Evolutionary conservation across 2,888 invertebrate species (phyloP).

Genomic region (Orthonychiurus folsomi): DNA sequence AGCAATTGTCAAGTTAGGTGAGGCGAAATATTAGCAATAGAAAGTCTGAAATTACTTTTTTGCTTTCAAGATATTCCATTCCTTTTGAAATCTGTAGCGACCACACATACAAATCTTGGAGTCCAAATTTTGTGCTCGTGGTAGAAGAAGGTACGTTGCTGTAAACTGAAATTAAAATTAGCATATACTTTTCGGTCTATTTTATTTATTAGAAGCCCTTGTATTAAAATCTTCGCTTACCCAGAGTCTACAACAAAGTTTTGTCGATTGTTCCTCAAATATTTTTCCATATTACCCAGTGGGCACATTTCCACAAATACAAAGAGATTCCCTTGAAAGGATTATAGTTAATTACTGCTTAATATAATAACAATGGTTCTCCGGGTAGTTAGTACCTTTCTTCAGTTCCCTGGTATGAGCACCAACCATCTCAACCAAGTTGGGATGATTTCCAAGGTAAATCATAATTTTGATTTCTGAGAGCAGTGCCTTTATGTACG

Average conservation of each 20-base stretch:
- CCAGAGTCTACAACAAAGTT: background rate
- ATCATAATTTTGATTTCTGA: conserved; percentile 3
- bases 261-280: background rate
- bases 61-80: background rate
- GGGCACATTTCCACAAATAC: conserved; percentile 6
- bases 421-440: conserved; percentile 6
- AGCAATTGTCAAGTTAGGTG: too few relatives aligned
- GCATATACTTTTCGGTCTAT: background rate
- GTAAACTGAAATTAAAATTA: background rate
- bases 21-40: background rate
- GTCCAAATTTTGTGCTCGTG: background rate
- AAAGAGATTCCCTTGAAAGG: background rate
- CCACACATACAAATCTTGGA: background rate
- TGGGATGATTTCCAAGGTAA: background rate
- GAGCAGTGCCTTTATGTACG: background rate
- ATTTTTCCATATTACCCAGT: background rate
- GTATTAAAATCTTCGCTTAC: background rate
- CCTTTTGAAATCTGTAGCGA: conserved; percentile 3
- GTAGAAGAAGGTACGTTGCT: background rate
- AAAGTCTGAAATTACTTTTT: background rate
- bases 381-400: background rate
- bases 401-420: background rate
- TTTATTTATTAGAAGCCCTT: too few relatives aligned
- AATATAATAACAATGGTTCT: too few relatives aligned
- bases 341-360: too few relatives aligned